Conservation (phyloP, 2,888 invertebrate species). For the Nomada flava region DNA sequence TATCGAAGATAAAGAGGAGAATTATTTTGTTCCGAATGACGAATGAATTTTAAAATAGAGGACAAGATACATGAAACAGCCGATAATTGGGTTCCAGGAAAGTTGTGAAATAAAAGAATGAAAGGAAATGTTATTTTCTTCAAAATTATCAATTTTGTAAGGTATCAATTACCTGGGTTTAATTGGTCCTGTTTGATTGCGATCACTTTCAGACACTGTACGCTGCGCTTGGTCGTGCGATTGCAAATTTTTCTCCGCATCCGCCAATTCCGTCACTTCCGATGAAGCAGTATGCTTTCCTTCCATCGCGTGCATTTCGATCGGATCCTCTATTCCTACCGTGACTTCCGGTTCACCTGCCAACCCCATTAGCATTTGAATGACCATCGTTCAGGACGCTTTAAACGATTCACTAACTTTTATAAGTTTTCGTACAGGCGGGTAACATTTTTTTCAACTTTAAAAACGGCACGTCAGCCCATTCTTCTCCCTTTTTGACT, state of each 20-base stretch:
- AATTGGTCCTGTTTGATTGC: conserved; percentile 10
- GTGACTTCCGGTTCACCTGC: conserved; percentile 31
- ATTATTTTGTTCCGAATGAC: not conserved
- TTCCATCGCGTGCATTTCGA: not conserved
- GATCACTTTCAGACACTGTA: conserved; percentile 18
- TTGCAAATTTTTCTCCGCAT: conserved; percentile 74
- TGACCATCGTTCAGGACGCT: not conserved
- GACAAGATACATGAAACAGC: too few relatives aligned
- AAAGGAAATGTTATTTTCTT: not conserved
- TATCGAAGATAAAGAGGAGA: too few relatives aligned
- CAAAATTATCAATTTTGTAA: not conserved
- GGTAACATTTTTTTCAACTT: conserved; percentile 90
- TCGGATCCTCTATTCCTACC: conserved; percentile 28
- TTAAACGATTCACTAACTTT: conserved; percentile 16
- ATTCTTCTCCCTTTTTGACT: conserved; percentile 89
- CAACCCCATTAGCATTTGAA: not conserved
- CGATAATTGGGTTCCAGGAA: not conserved
- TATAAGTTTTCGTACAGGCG: conserved; percentile 68
- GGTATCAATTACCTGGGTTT: conserved; percentile 34
- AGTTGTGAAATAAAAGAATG: not conserved
- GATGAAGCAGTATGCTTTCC: conserved; percentile 74
- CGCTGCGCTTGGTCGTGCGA: conserved; percentile 65
- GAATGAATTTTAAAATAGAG: too few relatives aligned
- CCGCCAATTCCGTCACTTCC: conserved; percentile 75
- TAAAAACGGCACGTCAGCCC: conserved; percentile 87